Evolutionary conservation across 1,140 invertebrate species (phyloP).

Genomic region (Drosophila leontia): DNA sequence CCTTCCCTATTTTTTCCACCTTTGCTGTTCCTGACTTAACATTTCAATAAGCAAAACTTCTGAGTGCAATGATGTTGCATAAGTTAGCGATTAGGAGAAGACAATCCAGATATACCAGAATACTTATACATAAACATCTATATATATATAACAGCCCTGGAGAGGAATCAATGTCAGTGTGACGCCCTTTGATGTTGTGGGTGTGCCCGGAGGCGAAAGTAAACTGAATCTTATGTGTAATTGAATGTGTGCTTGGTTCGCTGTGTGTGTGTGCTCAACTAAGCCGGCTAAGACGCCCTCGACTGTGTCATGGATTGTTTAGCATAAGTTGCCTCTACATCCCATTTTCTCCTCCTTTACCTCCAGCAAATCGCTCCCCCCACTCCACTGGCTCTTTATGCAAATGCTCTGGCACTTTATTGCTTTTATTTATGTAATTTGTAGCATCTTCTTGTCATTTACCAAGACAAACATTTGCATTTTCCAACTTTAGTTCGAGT

Average conservation of each 20-base stretch:
- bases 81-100: conserved; percentile 47
- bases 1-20: neutral
- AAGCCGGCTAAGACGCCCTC: conserved; percentile 45
- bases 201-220: conserved; percentile 38
- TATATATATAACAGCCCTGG: neutral
- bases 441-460: conserved; percentile 59
- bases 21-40: conserved; percentile 23
- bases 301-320: conserved; percentile 38
- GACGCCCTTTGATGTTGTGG: conserved; percentile 62
- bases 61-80: conserved; percentile 58
- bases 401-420: conserved; percentile 65
- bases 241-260: conserved; percentile 57
- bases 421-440: conserved; percentile 76
- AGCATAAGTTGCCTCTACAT: conserved; percentile 42
- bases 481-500: conserved; percentile 38
- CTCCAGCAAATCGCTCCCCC: neutral
- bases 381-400: conserved; percentile 21
- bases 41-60: conserved; percentile 33
- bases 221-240: conserved; percentile 62
- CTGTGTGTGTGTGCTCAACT: conserved; percentile 10
- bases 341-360: conserved; percentile 4
- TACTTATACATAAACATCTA: neutral
- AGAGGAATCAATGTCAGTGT: conserved; percentile 44
- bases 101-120: conserved; percentile 18
- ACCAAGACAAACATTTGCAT: conserved; percentile 68